These are phyloP conservation scores for Lepidurus arcticus DNA, from an alignment of 1,140 invertebrate species.

Conservation along the genomic window DNA sequence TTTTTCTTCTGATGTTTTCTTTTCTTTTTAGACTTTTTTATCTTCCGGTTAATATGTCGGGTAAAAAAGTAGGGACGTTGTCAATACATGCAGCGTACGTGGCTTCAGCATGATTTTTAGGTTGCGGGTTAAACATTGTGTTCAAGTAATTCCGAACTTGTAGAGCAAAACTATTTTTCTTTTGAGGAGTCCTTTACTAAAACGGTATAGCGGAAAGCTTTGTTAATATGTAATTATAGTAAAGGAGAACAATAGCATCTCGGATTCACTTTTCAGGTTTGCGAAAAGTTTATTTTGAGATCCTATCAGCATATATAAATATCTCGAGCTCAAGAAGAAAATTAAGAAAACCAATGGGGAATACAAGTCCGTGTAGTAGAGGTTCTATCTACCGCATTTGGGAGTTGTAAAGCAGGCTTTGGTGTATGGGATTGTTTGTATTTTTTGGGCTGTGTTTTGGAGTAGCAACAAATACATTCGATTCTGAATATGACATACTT, in stretches of 20 bases:
- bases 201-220: not conserved
- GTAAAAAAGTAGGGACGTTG: no score
- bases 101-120: no score
- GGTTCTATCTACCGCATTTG: not conserved
- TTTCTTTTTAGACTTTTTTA: no score
- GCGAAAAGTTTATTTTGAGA: not conserved
- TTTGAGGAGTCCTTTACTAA: not conserved
- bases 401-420: not conserved
- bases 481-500: not conserved
- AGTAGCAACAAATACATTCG: not conserved
- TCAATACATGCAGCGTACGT: no score
- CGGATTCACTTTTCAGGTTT: not conserved
- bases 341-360: not conserved
- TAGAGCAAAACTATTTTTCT: not conserved
- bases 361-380: not conserved
- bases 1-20: no score
- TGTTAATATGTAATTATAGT: slow-evolving; percentile 4
- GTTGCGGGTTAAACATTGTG: not conserved
- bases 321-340: not conserved
- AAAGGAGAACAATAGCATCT: not conserved
- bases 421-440: not conserved
- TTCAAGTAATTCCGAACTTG: not conserved
- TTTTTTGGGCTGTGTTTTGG: not conserved
- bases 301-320: not conserved
- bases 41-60: no score